Evolutionary conservation across 2,113 vertebrate species (phyloP).

Genomic region (Mesoclemmys tuberculata): DNA sequence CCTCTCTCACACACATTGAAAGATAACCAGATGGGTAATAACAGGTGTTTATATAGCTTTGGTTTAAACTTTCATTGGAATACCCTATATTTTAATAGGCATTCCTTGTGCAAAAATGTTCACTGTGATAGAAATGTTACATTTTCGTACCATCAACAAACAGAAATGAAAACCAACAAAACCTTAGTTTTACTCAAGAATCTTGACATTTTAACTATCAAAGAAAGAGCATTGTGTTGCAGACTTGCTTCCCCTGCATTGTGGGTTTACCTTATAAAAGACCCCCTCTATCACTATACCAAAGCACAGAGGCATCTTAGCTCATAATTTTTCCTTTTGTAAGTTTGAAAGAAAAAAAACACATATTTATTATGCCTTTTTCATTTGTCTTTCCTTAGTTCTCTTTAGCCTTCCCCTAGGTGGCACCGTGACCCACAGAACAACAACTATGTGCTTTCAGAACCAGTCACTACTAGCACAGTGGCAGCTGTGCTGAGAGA

Average conservation of each 20-base stretch:
- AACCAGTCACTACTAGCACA: not conserved
- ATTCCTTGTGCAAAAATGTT: not conserved
- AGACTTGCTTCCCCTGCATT: not conserved
- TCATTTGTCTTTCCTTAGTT: not conserved
- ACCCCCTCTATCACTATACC: not conserved
- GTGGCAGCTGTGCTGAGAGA: not conserved
- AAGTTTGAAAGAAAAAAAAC: too few relatives aligned
- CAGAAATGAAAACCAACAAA: not conserved
- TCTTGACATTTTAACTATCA: not conserved
- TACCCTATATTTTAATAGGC: too few relatives aligned
- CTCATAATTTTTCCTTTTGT: not conserved
- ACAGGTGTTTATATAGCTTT: too few relatives aligned
- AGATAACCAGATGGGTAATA: too few relatives aligned
- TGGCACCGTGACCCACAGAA: conserved; percentile 46
- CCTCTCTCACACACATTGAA: too few relatives aligned
- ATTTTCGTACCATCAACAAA: not conserved
- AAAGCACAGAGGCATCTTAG: not conserved
- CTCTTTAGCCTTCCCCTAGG: conserved; percentile 49
- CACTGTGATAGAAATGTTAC: not conserved
- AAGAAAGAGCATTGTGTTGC: not conserved
- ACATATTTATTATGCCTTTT: too few relatives aligned
- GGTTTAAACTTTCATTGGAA: too few relatives aligned
- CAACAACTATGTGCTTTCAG: not conserved
- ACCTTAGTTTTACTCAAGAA: not conserved
- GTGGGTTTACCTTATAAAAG: not conserved